Evolutionary conservation across 2,113 vertebrate genomes (phyloP).

Genomic region (Piaya cayana): DNA sequence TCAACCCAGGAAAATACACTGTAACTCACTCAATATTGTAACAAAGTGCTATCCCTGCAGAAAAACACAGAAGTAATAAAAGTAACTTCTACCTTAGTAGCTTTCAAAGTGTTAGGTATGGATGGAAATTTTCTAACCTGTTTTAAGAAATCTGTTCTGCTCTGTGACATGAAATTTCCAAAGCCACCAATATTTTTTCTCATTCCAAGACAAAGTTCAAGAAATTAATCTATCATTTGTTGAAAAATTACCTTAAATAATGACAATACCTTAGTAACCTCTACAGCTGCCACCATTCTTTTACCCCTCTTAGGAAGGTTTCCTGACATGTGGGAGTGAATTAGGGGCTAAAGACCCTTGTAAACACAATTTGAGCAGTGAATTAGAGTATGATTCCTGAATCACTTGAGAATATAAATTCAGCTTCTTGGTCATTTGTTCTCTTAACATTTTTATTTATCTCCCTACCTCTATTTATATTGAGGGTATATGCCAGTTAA

Average conservation of each 20-base stretch:
- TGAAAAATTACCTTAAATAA: conserved; percentile 13
- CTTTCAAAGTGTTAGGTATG: neutral
- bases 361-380: neutral
- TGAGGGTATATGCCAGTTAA: neutral
- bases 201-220: neutral
- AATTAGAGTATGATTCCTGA: neutral
- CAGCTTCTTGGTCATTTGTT: neutral
- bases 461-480: neutral
- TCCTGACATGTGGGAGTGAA: neutral
- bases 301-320: neutral
- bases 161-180: neutral
- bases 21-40: neutral
- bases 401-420: neutral
- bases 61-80: conserved; percentile 30
- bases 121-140: conserved; percentile 33
- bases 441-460: neutral
- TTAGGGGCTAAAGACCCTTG: neutral
- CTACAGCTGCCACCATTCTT: neutral
- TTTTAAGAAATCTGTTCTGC: conserved; percentile 9
- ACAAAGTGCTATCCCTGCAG: conserved; percentile 33
- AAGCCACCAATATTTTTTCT: conserved; percentile 12
- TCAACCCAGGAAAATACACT: neutral
- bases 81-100: neutral
- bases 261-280: neutral
- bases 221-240: neutral